A percentile compares a stretch with the other conserved stretches of the same genome.
Evolutionary conservation across 2,888 invertebrate species (phyloP).

Genomic region (Sipunculus nudus): DNA sequence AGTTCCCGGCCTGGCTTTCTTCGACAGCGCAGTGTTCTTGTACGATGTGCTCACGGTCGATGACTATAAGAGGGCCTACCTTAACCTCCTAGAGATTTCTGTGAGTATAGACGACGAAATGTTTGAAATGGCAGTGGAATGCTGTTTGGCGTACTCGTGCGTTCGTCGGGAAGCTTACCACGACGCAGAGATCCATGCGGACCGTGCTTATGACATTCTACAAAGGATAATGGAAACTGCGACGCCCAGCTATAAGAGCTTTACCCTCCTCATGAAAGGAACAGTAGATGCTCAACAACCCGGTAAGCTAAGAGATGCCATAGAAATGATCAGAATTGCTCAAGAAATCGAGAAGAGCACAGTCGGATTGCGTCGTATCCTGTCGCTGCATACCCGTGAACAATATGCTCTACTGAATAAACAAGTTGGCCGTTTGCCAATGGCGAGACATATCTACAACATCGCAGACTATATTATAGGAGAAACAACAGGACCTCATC

Average conservation of each 20-base stretch:
- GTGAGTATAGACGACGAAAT: background rate
- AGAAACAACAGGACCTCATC: conserved; percentile 31
- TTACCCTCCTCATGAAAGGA: no score
- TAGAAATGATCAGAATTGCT: conserved; percentile 19
- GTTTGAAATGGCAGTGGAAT: background rate
- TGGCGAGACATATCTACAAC: conserved; percentile 36
- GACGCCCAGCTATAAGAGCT: no score
- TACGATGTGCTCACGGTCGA: no score
- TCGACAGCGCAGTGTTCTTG: background rate
- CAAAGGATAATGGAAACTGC: no score
- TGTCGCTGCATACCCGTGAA: conserved; percentile 33
- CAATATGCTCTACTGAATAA: conserved; percentile 33
- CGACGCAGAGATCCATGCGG: background rate
- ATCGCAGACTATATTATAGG: conserved; percentile 27
- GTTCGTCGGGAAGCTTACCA: conserved; percentile 3
- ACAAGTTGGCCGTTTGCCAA: conserved; percentile 26
- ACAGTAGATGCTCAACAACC: no score
- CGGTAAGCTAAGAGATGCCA: no score
- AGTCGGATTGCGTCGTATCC: conserved; percentile 14
- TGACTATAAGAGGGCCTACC: no score
- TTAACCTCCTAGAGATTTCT: background rate
- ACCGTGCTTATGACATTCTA: no score
- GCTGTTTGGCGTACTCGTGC: conserved; percentile 18
- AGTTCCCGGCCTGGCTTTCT: background rate
- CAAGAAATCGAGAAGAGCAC: conserved; percentile 26